Conservation (phyloP, 2,797 vertebrate genomes). For the Coccyzus lansbergi region DNA sequence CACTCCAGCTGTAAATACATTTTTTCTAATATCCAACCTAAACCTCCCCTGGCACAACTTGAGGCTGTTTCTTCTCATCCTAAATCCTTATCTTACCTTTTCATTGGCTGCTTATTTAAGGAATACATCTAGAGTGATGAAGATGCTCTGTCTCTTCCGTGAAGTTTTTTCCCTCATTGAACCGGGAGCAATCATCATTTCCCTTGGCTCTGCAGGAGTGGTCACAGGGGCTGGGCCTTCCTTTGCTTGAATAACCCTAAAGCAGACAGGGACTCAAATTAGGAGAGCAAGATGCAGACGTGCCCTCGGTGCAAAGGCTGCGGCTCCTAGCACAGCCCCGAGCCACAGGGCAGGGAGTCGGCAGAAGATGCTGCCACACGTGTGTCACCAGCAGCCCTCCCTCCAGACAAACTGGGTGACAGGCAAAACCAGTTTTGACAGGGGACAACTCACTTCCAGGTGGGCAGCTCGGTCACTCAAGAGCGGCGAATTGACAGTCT, state of each 20-base stretch:
- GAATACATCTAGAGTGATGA: accelerated
- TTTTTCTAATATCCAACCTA: no score
- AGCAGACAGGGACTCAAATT: neutral
- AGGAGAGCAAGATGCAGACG: neutral
- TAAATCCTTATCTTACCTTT: neutral
- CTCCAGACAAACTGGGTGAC: neutral
- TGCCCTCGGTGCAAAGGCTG: neutral
- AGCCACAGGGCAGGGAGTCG: accelerated
- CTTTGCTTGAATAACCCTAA: neutral
- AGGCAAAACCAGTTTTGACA: neutral
- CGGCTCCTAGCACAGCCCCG: accelerated
- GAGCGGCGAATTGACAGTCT: accelerated
- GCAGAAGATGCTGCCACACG: neutral
- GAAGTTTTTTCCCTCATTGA: neutral
- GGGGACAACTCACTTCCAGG: neutral
- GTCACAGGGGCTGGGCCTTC: neutral
- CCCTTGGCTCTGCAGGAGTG: neutral
- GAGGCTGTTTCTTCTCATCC: no score
- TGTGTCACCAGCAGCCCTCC: accelerated
- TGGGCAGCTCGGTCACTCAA: accelerated
- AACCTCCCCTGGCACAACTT: no score
- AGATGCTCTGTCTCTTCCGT: neutral
- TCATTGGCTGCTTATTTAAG: neutral
- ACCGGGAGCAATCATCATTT: accelerated
- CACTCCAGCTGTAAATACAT: no score